phyloP scores from a whole-genome alignment of 2,113 vertebrate species.

The Todiramphus saurophagus region DNA sequence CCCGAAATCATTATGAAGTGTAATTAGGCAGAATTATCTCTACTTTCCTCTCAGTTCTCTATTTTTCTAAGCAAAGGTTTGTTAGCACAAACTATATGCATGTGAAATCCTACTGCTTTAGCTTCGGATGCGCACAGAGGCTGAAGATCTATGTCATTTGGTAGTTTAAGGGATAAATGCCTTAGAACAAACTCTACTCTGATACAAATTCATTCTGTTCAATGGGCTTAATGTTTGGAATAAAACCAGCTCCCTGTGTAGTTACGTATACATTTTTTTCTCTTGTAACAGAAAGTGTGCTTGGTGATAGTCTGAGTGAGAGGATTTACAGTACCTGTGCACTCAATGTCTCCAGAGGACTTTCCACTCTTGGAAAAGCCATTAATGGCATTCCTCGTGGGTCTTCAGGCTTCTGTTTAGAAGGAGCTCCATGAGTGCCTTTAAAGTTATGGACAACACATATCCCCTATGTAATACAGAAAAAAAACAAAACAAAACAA shows the following conservation, averaged over 20 bases:
- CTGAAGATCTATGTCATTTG: not conserved
- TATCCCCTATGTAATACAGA: conserved; percentile 79
- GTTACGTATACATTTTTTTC: not conserved
- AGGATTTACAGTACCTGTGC: conserved; percentile 87
- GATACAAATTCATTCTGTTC: not conserved
- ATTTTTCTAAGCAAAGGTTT: not conserved
- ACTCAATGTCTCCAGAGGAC: conserved; percentile 95
- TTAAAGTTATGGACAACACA: conserved; percentile 98
- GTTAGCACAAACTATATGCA: not conserved
- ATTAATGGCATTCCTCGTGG: conserved; percentile 91
- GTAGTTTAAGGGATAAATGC: not conserved
- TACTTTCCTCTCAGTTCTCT: not conserved
- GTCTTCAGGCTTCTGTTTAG: conserved; percentile 91
- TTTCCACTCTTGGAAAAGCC: conserved; percentile 97
- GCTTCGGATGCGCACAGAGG: not conserved
- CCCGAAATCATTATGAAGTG: not conserved
- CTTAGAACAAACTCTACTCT: not conserved
- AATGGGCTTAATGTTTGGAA: not conserved
- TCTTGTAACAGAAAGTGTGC: not conserved
- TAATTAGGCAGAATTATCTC: not conserved
- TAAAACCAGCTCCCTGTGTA: not conserved
- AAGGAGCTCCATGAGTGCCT: conserved; percentile 81
- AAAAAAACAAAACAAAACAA: too few species aligned
- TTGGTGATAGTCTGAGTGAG: not conserved
- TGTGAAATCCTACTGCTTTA: not conserved